These are phyloP conservation scores for Coregonus suidteri DNA, from an alignment of 2,797 vertebrate species.

Conservation along the genomic window DNA sequence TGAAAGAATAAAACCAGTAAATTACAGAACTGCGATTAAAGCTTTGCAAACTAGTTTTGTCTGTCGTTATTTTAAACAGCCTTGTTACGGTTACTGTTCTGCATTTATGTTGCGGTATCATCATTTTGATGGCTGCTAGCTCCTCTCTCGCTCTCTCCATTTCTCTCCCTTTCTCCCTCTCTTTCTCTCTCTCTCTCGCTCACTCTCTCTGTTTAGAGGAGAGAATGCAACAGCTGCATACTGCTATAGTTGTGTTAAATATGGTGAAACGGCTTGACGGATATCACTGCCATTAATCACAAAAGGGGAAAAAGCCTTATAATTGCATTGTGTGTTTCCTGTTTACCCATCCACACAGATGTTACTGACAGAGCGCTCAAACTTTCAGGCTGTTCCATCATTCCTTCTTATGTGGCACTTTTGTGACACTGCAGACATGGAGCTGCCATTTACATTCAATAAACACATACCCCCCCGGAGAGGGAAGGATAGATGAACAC, in stretches of 20 bases:
- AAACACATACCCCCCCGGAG: slow-evolving; percentile 49
- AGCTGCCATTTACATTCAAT: slow-evolving; percentile 76
- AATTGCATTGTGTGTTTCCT: slow-evolving; percentile 78
- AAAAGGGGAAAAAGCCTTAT: slow-evolving; percentile 68
- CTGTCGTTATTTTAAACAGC: slow-evolving; percentile 34
- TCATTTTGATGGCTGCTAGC: slow-evolving; percentile 37
- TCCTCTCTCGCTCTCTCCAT: background rate
- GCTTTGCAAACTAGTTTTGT: slow-evolving; percentile 31
- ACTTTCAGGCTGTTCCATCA: slow-evolving; percentile 64
- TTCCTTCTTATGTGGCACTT: slow-evolving; percentile 71
- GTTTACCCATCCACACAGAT: slow-evolving; percentile 77
- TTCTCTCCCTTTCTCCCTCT: slow-evolving; percentile 8
- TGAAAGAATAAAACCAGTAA: slow-evolving; percentile 48
- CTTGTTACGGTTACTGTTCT: slow-evolving; percentile 39
- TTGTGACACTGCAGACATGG: slow-evolving; percentile 71
- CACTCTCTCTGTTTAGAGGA: slow-evolving; percentile 21
- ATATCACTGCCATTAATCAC: slow-evolving; percentile 78
- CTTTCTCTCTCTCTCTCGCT: slow-evolving; percentile 5
- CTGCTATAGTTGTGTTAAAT: slow-evolving; percentile 70
- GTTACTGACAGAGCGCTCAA: slow-evolving; percentile 72
- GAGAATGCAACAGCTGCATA: slow-evolving; percentile 74
- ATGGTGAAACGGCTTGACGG: slow-evolving; percentile 75
- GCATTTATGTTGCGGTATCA: slow-evolving; percentile 34
- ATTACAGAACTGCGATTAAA: slow-evolving; percentile 11
- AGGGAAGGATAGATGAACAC: slow-evolving; percentile 55